Evolutionary conservation across 2,113 vertebrate genomes (phyloP).

Genomic region (human): DNA sequence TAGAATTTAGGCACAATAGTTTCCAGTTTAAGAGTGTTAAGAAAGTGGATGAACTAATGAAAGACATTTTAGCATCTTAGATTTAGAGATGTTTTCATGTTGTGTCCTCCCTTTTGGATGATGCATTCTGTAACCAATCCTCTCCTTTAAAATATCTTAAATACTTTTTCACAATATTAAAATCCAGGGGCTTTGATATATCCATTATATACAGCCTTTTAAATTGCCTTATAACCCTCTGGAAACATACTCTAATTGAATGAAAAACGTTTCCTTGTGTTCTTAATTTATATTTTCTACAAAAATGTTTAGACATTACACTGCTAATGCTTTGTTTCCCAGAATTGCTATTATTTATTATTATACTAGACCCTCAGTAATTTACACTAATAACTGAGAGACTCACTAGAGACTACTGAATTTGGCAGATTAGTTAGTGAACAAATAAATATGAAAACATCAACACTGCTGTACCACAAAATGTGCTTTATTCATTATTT

Average conservation of each 20-base stretch:
- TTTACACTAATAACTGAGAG: constrained; percentile 66
- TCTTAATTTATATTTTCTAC: constrained; percentile 23
- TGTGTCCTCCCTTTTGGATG: neutral
- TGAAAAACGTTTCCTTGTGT: constrained; percentile 48
- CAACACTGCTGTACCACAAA: constrained; percentile 34
- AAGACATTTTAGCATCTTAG: neutral
- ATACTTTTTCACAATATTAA: neutral
- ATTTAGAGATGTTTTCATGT: neutral
- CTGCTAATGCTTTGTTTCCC: constrained; percentile 35
- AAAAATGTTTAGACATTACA: constrained; percentile 49
- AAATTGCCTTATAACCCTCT: constrained; percentile 43
- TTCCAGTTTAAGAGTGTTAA: neutral
- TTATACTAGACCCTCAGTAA: constrained; percentile 47
- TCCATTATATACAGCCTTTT: neutral
- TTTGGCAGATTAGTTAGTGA: constrained; percentile 65
- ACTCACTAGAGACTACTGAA: constrained; percentile 61
- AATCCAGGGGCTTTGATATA: neutral
- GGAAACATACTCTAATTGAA: constrained; percentile 38
- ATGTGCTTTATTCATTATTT: constrained; percentile 70
- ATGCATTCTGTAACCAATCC: neutral
- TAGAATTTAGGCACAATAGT: neutral
- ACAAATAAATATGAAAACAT: constrained; percentile 66
- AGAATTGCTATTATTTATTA: constrained; percentile 70
- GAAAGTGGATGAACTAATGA: neutral
- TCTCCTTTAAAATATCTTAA: neutral